phyloP scores from a whole-genome alignment of 2,797 vertebrate species.

The Taeniopygia guttata region DNA sequence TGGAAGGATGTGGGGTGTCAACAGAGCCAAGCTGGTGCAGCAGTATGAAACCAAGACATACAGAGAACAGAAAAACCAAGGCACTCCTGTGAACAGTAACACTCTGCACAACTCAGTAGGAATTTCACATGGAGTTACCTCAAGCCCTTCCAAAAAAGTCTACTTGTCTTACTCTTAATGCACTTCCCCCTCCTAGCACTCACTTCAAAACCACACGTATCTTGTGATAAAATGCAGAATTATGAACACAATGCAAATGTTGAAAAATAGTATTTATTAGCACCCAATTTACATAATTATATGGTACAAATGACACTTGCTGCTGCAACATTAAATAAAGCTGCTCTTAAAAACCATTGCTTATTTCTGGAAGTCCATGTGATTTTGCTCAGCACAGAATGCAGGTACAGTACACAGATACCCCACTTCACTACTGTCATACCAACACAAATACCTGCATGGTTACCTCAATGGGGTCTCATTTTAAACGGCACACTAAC shows the following conservation, averaged over 20 bases:
- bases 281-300: conserved; percentile 74
- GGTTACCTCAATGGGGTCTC: conserved; percentile 16
- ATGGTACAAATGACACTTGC: conserved; percentile 74
- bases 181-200: not conserved
- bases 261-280: conserved; percentile 78
- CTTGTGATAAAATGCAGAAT: not conserved
- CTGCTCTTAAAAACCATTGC: conserved; percentile 64
- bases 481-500: conserved; percentile 4
- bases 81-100: not conserved
- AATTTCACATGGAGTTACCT: not conserved
- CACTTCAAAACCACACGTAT: not conserved
- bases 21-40: not conserved
- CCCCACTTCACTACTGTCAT: conserved; percentile 43
- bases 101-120: rapidly evolving
- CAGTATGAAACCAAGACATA: not conserved
- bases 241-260: conserved; percentile 24
- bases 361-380: conserved; percentile 62
- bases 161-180: too few relatives aligned
- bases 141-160: not conserved
- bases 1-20: rapidly evolving
- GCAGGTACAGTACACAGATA: conserved; percentile 41
- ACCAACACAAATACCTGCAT: conserved; percentile 37
- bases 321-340: conserved; percentile 72
- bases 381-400: conserved; percentile 62
- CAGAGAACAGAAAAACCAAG: not conserved